Percentiles rank a stretch among this genome's conserved stretches.
Conservation (phyloP, 1,140 invertebrate genomes). For the Polyergus mexicanus region DNA sequence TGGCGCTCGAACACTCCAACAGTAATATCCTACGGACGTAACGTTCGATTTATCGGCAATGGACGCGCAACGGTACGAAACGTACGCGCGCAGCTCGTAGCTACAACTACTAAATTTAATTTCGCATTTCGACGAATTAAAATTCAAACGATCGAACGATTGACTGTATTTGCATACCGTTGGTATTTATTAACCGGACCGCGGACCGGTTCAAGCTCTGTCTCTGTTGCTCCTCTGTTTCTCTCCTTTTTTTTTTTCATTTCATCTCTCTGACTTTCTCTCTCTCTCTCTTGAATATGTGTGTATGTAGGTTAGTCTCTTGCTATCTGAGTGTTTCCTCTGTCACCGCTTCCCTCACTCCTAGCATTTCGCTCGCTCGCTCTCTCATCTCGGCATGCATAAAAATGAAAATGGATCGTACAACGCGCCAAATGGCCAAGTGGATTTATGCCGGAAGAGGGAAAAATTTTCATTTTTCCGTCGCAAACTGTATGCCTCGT, state of each 20-base stretch:
- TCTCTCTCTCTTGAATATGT: neutral
- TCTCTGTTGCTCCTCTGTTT: neutral
- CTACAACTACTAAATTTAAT: constrained; percentile 69
- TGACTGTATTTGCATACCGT: constrained; percentile 76
- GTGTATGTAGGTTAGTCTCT: neutral
- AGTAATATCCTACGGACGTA: constrained; percentile 39
- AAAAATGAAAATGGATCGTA: constrained; percentile 74
- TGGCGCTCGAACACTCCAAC: constrained; percentile 22
- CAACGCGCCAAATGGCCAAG: constrained; percentile 63
- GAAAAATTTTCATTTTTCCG: constrained; percentile 68
- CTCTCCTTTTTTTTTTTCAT: neutral
- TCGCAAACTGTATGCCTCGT: constrained; percentile 49
- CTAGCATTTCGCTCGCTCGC: constrained; percentile 19
- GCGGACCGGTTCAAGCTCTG: constrained; percentile 37
- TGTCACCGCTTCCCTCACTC: constrained; percentile 4
- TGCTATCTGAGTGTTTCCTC: constrained; percentile 46
- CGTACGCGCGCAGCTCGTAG: constrained; percentile 19
- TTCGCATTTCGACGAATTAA: constrained; percentile 75
- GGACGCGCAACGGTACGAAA: constrained; percentile 38
- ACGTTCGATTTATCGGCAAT: constrained; percentile 65
- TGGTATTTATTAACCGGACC: constrained; percentile 75
- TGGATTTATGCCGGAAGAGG: constrained; percentile 67
- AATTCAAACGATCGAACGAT: constrained; percentile 77
- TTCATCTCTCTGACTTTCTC: neutral
- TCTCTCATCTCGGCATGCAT: constrained; percentile 57